phyloP scores from a whole-genome alignment of 2,113 vertebrate species.

The Artemisiospiza belli region DNA sequence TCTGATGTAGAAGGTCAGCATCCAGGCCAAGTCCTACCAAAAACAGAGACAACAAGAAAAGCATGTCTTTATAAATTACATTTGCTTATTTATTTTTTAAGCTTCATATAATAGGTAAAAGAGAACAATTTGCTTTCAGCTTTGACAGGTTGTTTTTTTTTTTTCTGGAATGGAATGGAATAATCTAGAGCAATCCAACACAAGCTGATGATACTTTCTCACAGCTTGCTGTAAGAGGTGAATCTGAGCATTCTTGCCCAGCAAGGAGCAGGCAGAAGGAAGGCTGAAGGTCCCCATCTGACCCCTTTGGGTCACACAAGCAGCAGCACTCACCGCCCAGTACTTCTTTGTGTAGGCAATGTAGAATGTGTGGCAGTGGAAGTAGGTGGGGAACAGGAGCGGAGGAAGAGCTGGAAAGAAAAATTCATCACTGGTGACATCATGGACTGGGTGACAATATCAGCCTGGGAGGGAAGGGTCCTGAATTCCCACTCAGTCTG shows the following conservation, averaged over 20 bases:
- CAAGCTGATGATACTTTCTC: not conserved
- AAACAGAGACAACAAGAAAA: not conserved
- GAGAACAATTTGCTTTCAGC: not conserved
- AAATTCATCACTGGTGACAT: not conserved
- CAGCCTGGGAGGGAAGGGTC: not conserved
- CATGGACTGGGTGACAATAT: too few species aligned
- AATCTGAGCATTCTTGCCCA: not conserved
- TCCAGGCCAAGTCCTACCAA: slow-evolving; percentile 55
- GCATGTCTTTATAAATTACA: not conserved
- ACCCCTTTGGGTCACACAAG: not conserved
- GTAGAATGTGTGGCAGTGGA: slow-evolving; percentile 49
- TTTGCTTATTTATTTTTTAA: not conserved
- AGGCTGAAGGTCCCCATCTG: not conserved
- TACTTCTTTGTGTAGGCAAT: slow-evolving; percentile 40
- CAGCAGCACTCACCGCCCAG: slow-evolving; percentile 24
- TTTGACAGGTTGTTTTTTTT: not conserved
- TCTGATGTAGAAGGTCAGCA: slow-evolving; percentile 50
- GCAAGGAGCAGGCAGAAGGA: not conserved
- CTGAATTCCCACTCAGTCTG: not conserved
- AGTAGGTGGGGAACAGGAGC: slow-evolving; percentile 48
- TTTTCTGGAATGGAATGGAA: not conserved
- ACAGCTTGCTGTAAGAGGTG: not conserved
- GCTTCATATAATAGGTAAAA: not conserved
- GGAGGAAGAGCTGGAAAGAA: slow-evolving; percentile 54
- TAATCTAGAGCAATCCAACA: not conserved